A percentile compares a stretch with the other conserved stretches of the same genome.
These are phyloP conservation scores for Phengaris alcon DNA, from an alignment of 2,888 invertebrate species.

Conservation along the genomic window DNA sequence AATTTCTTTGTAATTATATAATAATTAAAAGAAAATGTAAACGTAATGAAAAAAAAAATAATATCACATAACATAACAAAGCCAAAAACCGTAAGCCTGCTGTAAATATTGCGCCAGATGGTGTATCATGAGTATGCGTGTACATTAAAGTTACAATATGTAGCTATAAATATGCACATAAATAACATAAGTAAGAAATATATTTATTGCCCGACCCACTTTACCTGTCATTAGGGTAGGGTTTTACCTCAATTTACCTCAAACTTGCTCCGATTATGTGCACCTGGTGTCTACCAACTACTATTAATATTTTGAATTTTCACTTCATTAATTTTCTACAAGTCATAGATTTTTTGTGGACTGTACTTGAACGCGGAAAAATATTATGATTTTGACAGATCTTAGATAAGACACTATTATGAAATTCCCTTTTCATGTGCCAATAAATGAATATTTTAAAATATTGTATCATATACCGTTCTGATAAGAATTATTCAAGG, in stretches of 20 bases:
- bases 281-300: slow-evolving; percentile 13
- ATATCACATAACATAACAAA: background rate
- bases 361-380: too few relatives aligned
- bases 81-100: background rate
- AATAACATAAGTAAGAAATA: slow-evolving; percentile 15
- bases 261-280: background rate
- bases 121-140: background rate
- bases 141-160: slow-evolving; percentile 8
- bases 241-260: slow-evolving; percentile 7
- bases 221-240: slow-evolving; percentile 15
- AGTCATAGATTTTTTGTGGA: too few relatives aligned
- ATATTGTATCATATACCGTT: background rate
- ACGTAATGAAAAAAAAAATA: background rate
- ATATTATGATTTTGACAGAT: too few relatives aligned
- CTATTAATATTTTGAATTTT: too few relatives aligned
- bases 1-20: too few relatives aligned
- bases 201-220: slow-evolving; percentile 10
- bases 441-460: background rate
- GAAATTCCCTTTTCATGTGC: background rate
- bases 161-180: slow-evolving; percentile 16
- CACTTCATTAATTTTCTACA: too few relatives aligned
- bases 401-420: too few relatives aligned
- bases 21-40: background rate
- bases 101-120: slow-evolving; percentile 13
- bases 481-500: slow-evolving; percentile 4